These are phyloP conservation scores for Notoglanidium macrostoma DNA, from an alignment of 2,797 vertebrate genomes.

Conservation along the genomic window DNA sequence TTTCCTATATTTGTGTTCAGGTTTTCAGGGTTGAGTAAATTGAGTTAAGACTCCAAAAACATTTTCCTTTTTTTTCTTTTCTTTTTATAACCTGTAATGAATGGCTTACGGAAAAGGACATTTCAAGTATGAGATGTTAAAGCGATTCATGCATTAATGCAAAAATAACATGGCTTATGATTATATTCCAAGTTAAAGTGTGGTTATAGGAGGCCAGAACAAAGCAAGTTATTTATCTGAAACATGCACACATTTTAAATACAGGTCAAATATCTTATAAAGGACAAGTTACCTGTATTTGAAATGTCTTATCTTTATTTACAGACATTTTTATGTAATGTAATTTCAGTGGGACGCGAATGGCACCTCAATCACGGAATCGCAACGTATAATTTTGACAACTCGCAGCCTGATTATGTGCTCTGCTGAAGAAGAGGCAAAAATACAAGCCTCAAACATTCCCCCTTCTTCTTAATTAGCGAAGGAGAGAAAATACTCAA, in stretches of 20 bases:
- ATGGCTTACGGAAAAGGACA: not conserved
- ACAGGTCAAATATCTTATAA: not conserved
- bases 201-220: not conserved
- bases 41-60: not conserved
- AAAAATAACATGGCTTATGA: not conserved
- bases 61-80: too few relatives aligned
- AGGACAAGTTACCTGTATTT: not conserved
- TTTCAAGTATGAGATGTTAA: not conserved
- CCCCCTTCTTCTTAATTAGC: constrained; percentile 1
- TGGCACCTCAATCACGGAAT: not conserved
- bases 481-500: not conserved
- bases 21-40: not conserved
- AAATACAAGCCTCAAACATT: not conserved
- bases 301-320: not conserved
- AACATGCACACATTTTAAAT: not conserved
- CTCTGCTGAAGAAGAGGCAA: not conserved
- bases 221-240: not conserved
- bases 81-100: not conserved
- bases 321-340: not conserved
- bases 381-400: not conserved
- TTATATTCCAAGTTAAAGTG: not conserved
- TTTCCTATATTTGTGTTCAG: not conserved
- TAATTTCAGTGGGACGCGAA: not conserved
- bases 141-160: not conserved
- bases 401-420: too few relatives aligned